phyloP scores from a whole-genome alignment of 2,888 invertebrate species.

The Diachrysia chrysitis region DNA sequence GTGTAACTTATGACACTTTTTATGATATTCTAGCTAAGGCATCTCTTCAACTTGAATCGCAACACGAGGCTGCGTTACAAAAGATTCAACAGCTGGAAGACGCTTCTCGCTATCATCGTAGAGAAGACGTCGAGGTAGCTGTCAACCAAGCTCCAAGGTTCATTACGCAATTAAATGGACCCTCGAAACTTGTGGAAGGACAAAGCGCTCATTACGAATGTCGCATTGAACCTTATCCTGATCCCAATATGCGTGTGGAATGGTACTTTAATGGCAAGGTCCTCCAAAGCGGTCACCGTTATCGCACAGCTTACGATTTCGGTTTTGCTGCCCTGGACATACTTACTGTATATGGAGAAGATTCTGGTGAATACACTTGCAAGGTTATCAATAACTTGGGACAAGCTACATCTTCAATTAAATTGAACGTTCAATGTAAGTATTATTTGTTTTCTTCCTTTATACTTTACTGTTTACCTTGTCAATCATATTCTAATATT shows the following conservation, averaged over 20 bases:
- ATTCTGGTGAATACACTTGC: constrained; percentile 97
- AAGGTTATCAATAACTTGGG: constrained; percentile 96
- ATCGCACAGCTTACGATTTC: constrained; percentile 98
- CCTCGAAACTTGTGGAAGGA: constrained; percentile 94
- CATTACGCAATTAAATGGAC: constrained; percentile 95
- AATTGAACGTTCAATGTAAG: constrained; percentile 94
- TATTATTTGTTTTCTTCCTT: constrained; percentile 53
- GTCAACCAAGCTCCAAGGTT: constrained; percentile 96
- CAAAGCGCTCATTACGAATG: constrained; percentile 98
- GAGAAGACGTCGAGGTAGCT: constrained; percentile 94
- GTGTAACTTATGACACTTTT: neutral
- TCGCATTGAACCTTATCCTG: constrained; percentile 97
- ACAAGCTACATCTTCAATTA: constrained; percentile 94
- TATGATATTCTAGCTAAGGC: constrained; percentile 91
- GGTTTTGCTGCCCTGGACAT: constrained; percentile 99
- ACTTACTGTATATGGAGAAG: constrained; percentile 97
- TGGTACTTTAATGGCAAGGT: constrained; percentile 98
- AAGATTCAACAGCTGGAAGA: constrained; percentile 97
- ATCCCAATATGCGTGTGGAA: constrained; percentile 96
- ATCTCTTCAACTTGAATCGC: constrained; percentile 95
- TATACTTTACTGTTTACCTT: neutral
- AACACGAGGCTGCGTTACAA: constrained; percentile 96
- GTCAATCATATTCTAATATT: neutral
- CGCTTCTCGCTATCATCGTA: constrained; percentile 93
- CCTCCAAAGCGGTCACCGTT: constrained; percentile 95